phyloP scores from a whole-genome alignment of 2,113 vertebrate species.

The Silurus asotus region DNA sequence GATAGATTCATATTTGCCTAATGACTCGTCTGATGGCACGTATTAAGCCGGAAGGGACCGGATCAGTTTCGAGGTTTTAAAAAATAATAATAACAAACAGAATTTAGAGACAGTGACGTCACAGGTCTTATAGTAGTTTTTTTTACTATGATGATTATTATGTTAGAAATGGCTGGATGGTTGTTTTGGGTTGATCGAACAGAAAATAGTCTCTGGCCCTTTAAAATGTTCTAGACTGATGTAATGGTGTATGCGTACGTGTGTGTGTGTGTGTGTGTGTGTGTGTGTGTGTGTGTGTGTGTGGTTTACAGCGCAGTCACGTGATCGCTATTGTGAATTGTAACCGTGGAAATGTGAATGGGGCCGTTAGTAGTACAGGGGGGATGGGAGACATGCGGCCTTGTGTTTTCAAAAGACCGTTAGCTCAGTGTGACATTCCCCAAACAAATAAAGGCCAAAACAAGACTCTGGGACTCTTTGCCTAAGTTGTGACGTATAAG shows the following conservation, averaged over 20 bases:
- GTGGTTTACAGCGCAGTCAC: slow-evolving; percentile 58
- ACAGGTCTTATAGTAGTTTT: no score
- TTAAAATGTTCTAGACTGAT: slow-evolving; percentile 74
- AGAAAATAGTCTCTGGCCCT: slow-evolving; percentile 53
- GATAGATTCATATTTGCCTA: background rate
- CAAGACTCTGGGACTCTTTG: background rate
- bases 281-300: no score
- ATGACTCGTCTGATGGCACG: background rate
- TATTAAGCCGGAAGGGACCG: no score
- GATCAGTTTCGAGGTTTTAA: no score
- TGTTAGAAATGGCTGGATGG: background rate
- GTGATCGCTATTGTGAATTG: slow-evolving; percentile 64
- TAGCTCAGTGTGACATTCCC: slow-evolving; percentile 17
- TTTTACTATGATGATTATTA: background rate
- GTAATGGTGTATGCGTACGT: slow-evolving; percentile 73
- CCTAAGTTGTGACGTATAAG: background rate
- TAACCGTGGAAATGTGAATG: slow-evolving; percentile 57
- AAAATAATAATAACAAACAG: background rate
- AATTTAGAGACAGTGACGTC: background rate
- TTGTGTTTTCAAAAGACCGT: slow-evolving; percentile 49
- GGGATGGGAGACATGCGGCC: slow-evolving; percentile 51
- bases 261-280: slow-evolving; percentile 7
- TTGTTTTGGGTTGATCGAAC: slow-evolving; percentile 18
- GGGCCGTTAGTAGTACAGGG: slow-evolving; percentile 56
- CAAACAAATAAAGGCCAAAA: slow-evolving; percentile 9